phyloP scores from a whole-genome alignment of 1,140 invertebrate genomes.

The Heterodera carotae region DNA sequence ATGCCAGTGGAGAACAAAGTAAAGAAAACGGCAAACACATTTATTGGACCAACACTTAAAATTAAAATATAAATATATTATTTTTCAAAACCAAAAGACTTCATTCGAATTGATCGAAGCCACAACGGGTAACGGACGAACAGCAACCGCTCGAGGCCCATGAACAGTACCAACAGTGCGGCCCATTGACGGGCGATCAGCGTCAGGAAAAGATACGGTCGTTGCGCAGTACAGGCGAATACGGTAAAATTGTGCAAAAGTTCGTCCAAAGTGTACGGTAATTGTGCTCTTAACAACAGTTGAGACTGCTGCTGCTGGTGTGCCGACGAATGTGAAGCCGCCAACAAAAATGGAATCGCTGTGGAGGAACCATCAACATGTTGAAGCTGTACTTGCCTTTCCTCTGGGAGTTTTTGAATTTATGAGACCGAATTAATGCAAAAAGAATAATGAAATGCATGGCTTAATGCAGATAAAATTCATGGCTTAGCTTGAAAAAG shows the following conservation, averaged over 20 bases:
- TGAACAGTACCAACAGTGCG: slow-evolving; percentile 16
- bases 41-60: slow-evolving; percentile 9
- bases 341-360: no score
- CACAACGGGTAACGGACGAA: slow-evolving; percentile 24
- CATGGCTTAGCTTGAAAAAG: no score
- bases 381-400: no score
- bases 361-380: not conserved
- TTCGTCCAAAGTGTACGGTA: not conserved
- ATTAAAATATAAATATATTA: no score
- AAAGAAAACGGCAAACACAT: slow-evolving; percentile 22
- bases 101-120: slow-evolving; percentile 19
- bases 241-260: slow-evolving; percentile 15
- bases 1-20: slow-evolving; percentile 25
- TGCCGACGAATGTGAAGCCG: no score
- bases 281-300: not conserved
- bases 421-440: no score
- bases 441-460: no score
- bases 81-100: no score
- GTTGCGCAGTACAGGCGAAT: slow-evolving; percentile 7
- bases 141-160: slow-evolving; percentile 21
- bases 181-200: slow-evolving; percentile 24
- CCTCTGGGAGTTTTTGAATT: no score
- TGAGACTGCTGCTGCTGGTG: not conserved
- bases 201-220: slow-evolving; percentile 12
- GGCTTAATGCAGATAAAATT: no score